Evolutionary conservation across 2,113 vertebrate species (phyloP), one percentile per base, ranked within the genome.

Genomic region (Labrus mixtus): DNA sequence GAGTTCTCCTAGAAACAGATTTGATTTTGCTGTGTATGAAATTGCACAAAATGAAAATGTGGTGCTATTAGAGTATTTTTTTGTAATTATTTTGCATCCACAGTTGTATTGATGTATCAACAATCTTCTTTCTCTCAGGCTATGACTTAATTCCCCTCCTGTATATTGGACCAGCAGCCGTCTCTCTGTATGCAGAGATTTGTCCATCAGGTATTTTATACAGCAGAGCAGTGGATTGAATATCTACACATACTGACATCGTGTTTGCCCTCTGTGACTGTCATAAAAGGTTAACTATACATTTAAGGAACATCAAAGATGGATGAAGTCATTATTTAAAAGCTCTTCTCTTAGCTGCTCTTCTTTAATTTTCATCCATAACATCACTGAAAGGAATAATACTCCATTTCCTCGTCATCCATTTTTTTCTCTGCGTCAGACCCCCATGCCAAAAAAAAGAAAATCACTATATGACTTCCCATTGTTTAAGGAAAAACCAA

Each of bases 401-500:
- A 67, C 69, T 73, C 73, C 71, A 60, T 69, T 54, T 79, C 56
- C 22, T 81, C 79, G 73, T 86, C 51, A 87, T 88, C 78, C 86
- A 66, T 87, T 89, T 83, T 83, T 54, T 76, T 68, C 78, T 67
- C 73, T 41, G 25, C 25, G 50, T 79, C 85, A 87, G 85, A 87
- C 78, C 62, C 76, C 56, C 60, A 78, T 83, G 89, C 84, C 86
- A 91, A 83, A 33, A n/a, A n/a, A n/a, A n/a, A n/a, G n/a, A n/a
- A n/a, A 84, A 82, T 74, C 82, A 78, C 78, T 57, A 65, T 20
- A 70, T 46, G 78, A 82, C 78, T 67, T 85, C 73, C 69, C 65
- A 85, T 88, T 92, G 91, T 92, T 91, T 90, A 91, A 93, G 89
- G 81, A 89, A 88, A 86, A 91, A 88, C 15, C 89, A 90, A 94